phyloP scores from a whole-genome alignment of 2,797 vertebrate species.

The Poeciliopsis turneri region DNA sequence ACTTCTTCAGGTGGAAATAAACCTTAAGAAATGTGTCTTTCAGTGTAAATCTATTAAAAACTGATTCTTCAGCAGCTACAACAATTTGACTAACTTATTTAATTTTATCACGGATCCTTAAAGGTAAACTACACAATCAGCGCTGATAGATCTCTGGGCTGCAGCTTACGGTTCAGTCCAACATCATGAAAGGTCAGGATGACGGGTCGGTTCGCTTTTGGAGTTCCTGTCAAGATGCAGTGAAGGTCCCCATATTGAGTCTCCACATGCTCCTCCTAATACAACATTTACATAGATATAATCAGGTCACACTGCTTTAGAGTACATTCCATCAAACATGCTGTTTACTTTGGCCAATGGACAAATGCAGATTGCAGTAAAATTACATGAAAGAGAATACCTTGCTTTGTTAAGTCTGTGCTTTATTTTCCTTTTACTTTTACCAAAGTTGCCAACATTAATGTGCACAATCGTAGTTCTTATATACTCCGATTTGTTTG shows the following conservation, averaged over 20 bases:
- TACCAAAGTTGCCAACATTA: background rate
- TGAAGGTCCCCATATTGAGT: conserved; percentile 88
- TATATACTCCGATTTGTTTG: background rate
- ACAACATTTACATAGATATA: conserved; percentile 18
- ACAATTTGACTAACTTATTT: background rate
- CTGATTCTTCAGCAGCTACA: background rate
- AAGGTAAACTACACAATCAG: background rate
- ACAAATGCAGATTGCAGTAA: background rate
- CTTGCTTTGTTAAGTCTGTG: background rate
- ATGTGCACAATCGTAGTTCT: background rate
- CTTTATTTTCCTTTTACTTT: background rate
- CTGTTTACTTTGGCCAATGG: background rate
- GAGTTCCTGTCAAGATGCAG: conserved; percentile 87
- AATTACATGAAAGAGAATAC: background rate
- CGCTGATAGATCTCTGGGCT: too few species aligned
- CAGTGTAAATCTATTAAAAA: background rate
- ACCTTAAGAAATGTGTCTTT: background rate
- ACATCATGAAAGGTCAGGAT: conserved; percentile 96
- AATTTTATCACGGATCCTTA: background rate
- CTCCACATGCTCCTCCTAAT: conserved; percentile 92
- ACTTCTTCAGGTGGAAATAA: background rate
- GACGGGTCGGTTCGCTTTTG: conserved; percentile 84
- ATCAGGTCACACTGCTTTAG: background rate
- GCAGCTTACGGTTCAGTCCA: conserved; percentile 90
- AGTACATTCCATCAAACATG: background rate